phyloP scores from a whole-genome alignment of 2,888 invertebrate species.

The Ormyrus labotus region DNA sequence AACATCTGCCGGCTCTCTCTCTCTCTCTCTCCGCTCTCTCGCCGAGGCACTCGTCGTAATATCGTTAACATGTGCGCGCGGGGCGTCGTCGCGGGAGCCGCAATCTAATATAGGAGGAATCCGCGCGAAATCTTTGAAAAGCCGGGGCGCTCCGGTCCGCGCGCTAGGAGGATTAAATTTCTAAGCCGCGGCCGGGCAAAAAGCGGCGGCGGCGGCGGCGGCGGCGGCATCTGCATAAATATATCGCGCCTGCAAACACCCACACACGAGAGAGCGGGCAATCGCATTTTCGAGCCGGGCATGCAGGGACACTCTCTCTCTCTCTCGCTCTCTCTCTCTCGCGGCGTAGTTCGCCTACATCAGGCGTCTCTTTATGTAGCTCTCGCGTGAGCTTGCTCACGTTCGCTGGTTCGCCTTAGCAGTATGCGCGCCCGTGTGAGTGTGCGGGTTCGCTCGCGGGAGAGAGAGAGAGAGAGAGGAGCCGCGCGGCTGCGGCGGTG shows the following conservation, averaged over 20 bases:
- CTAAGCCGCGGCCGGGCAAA: neutral
- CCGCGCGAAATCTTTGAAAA: neutral
- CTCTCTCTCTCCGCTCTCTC: no score
- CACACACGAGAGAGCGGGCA: slow-evolving; percentile 11
- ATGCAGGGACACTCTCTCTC: slow-evolving; percentile 38
- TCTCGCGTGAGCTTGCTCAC: slow-evolving; percentile 39
- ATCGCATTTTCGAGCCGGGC: slow-evolving; percentile 45
- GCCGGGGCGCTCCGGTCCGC: neutral
- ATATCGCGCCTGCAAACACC: slow-evolving; percentile 17
- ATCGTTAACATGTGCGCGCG: neutral
- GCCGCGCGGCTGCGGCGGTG: slow-evolving; percentile 12
- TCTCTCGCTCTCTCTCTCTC: neutral
- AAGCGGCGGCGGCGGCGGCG: neutral
- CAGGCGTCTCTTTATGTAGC: slow-evolving; percentile 74
- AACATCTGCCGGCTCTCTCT: neutral
- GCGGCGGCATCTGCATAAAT: slow-evolving; percentile 27
- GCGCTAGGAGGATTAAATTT: slow-evolving; percentile 32
- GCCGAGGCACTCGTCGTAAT: neutral
- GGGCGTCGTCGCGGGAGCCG: no score
- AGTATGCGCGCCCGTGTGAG: slow-evolving; percentile 13
- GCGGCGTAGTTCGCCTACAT: slow-evolving; percentile 66
- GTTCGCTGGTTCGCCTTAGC: slow-evolving; percentile 22
- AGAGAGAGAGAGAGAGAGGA: no score
- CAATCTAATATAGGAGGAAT: no score
- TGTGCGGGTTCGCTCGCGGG: slow-evolving; percentile 11